Percentiles rank a stretch among this genome's conserved stretches.
Conservation (phyloP, 2,888 invertebrate species). For the Lepidochitona cinerea region DNA sequence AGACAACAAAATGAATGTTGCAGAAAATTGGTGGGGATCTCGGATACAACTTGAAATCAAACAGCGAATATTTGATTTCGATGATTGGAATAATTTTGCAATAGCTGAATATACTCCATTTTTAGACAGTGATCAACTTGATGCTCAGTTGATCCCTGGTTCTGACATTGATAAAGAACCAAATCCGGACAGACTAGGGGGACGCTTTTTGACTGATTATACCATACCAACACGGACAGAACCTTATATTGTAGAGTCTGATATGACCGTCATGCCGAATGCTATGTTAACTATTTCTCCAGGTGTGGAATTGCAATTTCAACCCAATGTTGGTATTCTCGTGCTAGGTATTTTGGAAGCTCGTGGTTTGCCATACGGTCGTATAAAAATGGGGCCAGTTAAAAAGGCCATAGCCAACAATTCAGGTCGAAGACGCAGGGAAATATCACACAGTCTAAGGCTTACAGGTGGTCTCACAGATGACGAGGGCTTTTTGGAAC, state of each 20-base stretch:
- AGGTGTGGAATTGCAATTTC: constrained; percentile 93
- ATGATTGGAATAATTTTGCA: constrained; percentile 99
- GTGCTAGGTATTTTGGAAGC: constrained; percentile 93
- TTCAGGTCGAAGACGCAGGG: background rate
- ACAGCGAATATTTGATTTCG: constrained; percentile 94
- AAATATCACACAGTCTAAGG: constrained; percentile 69
- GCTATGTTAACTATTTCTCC: constrained; percentile 88
- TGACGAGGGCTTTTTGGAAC: constrained; percentile 89
- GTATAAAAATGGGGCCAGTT: constrained; percentile 48
- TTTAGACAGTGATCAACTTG: constrained; percentile 75
- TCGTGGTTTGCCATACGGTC: constrained; percentile 76
- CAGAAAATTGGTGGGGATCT: constrained; percentile 98
- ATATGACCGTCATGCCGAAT: constrained; percentile 97
- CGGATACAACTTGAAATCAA: constrained; percentile 81
- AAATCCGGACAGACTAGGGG: constrained; percentile 55
- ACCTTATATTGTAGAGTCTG: constrained; percentile 78
- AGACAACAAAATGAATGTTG: constrained; percentile 88
- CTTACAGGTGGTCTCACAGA: constrained; percentile 84
- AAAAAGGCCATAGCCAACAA: constrained; percentile 8
- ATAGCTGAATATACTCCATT: constrained; percentile 92
- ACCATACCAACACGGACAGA: constrained; percentile 41
- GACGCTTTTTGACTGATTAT: constrained; percentile 77
- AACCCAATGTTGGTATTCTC: constrained; percentile 94
- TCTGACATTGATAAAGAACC: constrained; percentile 41
- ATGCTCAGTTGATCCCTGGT: constrained; percentile 48